Percentiles rank a stretch among this genome's conserved stretches.
Evolutionary conservation across 1,140 invertebrate species (phyloP).

Genomic region (Paraescarpia echinospica): DNA sequence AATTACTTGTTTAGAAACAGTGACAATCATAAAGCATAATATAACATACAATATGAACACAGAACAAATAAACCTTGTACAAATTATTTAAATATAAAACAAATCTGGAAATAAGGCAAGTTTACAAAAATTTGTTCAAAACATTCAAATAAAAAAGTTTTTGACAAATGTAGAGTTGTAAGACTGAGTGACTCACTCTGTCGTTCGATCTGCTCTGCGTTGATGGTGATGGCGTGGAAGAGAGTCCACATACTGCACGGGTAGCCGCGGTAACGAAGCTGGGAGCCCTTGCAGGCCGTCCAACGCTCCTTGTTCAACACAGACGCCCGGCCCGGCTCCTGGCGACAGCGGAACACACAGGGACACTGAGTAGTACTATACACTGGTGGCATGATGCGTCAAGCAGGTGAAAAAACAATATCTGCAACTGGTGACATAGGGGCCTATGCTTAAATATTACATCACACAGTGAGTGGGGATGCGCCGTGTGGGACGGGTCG

Average conservation of each 20-base stretch:
- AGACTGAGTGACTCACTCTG: not conserved
- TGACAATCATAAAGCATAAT: too few species aligned
- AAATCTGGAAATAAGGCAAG: not conserved
- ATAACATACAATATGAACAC: not conserved
- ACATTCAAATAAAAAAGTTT: not conserved
- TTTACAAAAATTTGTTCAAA: not conserved
- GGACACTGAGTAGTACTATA: too few species aligned
- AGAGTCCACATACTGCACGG: conserved; percentile 35
- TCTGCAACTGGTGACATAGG: too few species aligned
- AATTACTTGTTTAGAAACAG: not conserved
- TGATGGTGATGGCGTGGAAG: conserved; percentile 32
- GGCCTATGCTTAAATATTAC: too few species aligned
- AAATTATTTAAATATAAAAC: not conserved
- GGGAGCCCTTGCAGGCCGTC: conserved; percentile 29
- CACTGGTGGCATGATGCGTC: too few species aligned
- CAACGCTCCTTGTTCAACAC: conserved; percentile 19
- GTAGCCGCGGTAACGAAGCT: conserved; percentile 30
- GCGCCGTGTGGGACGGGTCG: too few species aligned
- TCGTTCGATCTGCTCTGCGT: conserved; percentile 18
- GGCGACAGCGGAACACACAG: not conserved
- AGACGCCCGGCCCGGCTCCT: conserved; percentile 14
- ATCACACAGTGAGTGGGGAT: too few species aligned
- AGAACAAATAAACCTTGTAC: not conserved
- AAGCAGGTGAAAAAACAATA: too few species aligned
- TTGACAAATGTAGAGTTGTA: not conserved